A percentile compares a stretch with the other conserved stretches of the same genome.
phyloP scores from a whole-genome alignment of 2,888 invertebrate species.

The Papilio gigon region DNA sequence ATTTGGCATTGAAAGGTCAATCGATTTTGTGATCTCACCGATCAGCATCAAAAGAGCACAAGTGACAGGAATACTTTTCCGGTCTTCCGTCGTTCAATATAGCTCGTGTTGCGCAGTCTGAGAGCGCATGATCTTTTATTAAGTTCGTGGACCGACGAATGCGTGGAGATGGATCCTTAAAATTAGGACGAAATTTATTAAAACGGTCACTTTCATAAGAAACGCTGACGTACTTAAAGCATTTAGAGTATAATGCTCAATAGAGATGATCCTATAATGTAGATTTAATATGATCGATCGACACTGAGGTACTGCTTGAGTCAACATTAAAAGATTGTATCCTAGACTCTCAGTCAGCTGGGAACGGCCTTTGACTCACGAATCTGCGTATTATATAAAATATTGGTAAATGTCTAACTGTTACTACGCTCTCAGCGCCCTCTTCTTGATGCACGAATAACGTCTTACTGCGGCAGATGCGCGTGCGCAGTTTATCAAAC shows the following conservation, averaged over 20 bases:
- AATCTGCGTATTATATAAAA: too few relatives aligned
- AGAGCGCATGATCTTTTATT: constrained; percentile 50
- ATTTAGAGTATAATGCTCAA: too few relatives aligned
- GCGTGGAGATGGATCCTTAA: constrained; percentile 54
- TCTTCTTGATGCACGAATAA: constrained; percentile 71
- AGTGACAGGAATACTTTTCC: constrained; percentile 66
- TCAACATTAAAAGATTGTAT: too few relatives aligned
- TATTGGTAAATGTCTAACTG: not conserved
- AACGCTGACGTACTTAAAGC: too few relatives aligned
- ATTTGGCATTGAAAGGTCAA: too few relatives aligned
- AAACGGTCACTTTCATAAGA: not conserved
- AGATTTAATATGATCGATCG: too few relatives aligned
- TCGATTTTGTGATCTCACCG: constrained; percentile 55
- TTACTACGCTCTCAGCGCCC: constrained; percentile 43
- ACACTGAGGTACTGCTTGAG: too few relatives aligned
- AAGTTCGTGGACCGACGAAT: constrained; percentile 66
- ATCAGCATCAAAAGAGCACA: constrained; percentile 71
- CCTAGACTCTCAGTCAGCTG: too few relatives aligned
- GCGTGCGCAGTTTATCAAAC: constrained; percentile 65
- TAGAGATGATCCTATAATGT: too few relatives aligned
- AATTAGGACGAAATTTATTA: too few relatives aligned
- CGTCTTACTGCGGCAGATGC: constrained; percentile 63
- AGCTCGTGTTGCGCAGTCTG: constrained; percentile 47
- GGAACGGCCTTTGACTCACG: too few relatives aligned
- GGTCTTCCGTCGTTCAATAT: constrained; percentile 48